phyloP scores from a whole-genome alignment of 2,888 invertebrate species.

The Leptinotarsa peninsularis region DNA sequence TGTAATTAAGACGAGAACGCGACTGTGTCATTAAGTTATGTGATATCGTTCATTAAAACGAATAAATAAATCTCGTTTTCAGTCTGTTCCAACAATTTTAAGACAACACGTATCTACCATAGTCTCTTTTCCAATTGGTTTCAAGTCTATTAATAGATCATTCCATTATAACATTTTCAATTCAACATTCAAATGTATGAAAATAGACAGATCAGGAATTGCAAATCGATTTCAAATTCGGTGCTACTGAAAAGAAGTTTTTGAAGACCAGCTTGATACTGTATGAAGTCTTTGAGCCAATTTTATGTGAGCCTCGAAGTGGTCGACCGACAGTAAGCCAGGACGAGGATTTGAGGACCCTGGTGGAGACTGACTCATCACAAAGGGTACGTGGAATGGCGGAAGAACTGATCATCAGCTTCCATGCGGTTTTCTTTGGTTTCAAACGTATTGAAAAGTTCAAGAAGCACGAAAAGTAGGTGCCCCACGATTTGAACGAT shows the following conservation, averaged over 20 bases:
- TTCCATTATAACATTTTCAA: background rate
- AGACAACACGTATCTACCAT: background rate
- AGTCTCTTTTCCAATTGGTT: background rate
- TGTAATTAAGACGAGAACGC: slow-evolving; percentile 13
- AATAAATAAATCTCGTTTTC: slow-evolving; percentile 6
- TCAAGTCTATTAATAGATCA: background rate
- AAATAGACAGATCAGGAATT: background rate
- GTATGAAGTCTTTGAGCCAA: no score
- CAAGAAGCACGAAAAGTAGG: no score
- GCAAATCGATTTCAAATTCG: background rate
- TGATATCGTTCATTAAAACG: slow-evolving; percentile 4
- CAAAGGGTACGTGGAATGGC: no score
- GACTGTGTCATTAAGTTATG: slow-evolving; percentile 10
- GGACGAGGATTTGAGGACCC: no score
- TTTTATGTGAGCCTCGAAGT: no score
- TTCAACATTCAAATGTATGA: background rate
- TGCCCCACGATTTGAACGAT: no score
- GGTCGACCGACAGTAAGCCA: no score
- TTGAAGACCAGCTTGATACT: no score
- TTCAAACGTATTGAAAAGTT: no score
- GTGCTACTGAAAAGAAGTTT: background rate
- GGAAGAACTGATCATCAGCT: no score
- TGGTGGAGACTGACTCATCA: no score
- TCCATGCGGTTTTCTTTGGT: no score
- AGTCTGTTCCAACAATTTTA: slow-evolving; percentile 6